Evolutionary conservation across 2,113 vertebrate genomes (phyloP).

Genomic region (Suncus etruscus): DNA sequence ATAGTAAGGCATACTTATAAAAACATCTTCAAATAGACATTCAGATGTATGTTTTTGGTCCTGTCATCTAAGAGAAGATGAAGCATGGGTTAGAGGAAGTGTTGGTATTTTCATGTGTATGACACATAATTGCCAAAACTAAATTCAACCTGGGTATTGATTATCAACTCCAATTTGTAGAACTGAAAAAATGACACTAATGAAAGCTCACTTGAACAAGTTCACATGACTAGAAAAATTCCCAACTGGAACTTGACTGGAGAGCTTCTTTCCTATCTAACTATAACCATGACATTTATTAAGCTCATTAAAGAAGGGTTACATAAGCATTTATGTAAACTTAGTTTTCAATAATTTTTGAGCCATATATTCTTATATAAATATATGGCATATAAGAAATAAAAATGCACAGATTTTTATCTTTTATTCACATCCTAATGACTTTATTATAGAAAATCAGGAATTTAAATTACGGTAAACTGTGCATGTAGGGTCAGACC

Average conservation of each 20-base stretch:
- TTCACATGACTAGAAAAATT: neutral
- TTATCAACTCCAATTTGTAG: neutral
- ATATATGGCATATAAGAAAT: neutral
- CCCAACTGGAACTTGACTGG: rapidly evolving
- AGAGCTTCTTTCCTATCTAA: neutral
- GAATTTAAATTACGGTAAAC: neutral
- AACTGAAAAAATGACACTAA: neutral
- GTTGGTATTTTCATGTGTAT: rapidly evolving
- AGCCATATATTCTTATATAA: neutral
- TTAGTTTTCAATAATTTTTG: neutral
- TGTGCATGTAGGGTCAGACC: neutral
- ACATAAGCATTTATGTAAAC: neutral
- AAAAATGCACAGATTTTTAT: neutral
- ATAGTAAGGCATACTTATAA: neutral
- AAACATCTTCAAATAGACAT: neutral
- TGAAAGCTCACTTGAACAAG: neutral
- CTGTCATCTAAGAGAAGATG: neutral
- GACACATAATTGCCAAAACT: neutral
- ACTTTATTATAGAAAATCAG: neutral
- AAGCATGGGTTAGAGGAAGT: neutral
- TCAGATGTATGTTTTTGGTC: rapidly evolving
- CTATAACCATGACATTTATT: neutral
- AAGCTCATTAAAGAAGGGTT: neutral
- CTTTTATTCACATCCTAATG: rapidly evolving
- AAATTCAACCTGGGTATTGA: neutral